Conservation (phyloP, 1,140 invertebrate species). For the Procambarus virginalis region DNA sequence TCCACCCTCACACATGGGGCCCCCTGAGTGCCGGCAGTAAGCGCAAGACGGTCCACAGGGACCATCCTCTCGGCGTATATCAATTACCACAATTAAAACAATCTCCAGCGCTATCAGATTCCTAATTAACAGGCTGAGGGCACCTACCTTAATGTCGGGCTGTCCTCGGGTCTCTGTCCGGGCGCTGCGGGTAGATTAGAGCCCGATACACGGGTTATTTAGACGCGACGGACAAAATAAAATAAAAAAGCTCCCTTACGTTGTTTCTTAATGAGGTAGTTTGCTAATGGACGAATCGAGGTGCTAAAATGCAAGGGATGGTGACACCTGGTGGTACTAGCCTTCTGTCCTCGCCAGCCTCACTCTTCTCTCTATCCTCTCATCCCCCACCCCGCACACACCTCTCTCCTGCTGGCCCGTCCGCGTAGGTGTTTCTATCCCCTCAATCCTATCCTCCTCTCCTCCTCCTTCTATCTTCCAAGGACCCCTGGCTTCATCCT, state of each 20-base stretch:
- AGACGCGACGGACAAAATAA: constrained; percentile 18
- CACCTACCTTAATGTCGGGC: constrained; percentile 58
- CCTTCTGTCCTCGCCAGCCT: no score
- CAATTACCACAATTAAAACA: constrained; percentile 64
- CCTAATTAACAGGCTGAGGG: constrained; percentile 64
- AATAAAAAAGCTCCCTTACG: not conserved
- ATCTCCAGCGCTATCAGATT: constrained; percentile 57
- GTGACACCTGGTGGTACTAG: constrained; percentile 29
- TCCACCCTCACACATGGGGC: no score
- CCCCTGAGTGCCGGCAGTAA: no score
- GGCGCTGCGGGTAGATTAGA: constrained; percentile 59
- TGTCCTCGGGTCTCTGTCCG: constrained; percentile 58
- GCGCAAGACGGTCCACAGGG: no score
- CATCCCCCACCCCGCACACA: not conserved
- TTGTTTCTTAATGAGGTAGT: constrained; percentile 57
- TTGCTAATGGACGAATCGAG: constrained; percentile 51
- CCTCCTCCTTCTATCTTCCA: not conserved
- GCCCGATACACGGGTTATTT: constrained; percentile 59
- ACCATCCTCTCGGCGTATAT: constrained; percentile 23
- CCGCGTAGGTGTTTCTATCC: no score
- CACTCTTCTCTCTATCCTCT: no score
- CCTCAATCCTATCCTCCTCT: not conserved
- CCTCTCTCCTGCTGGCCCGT: not conserved
- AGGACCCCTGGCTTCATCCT: not conserved
- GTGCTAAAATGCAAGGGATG: constrained; percentile 33